Percentiles rank a stretch among this genome's conserved stretches.
phyloP scores from a whole-genome alignment of 2,113 vertebrate species.

The Cervus canadensis region DNA sequence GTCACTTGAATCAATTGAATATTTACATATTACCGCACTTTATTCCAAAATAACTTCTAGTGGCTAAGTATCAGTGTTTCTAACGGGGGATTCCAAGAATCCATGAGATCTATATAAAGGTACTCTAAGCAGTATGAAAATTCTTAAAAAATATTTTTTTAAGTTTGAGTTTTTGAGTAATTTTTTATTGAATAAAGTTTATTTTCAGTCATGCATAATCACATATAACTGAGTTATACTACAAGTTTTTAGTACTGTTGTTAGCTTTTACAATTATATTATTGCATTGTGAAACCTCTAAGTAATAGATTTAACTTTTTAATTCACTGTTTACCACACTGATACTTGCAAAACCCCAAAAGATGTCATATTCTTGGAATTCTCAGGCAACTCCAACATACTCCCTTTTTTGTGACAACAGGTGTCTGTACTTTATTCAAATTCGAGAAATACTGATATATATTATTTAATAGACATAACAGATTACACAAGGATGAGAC shows the following conservation, averaged over 20 bases:
- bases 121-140: neutral
- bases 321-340: slow-evolving; percentile 1
- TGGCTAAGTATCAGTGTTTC: neutral
- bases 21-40: neutral
- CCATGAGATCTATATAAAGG: neutral
- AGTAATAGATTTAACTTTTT: neutral
- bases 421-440: neutral
- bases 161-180: neutral
- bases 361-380: neutral
- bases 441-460: neutral
- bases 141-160: neutral
- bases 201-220: neutral
- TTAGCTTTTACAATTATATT: slow-evolving; percentile 26
- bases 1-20: neutral
- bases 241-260: neutral
- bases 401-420: neutral
- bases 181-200: neutral
- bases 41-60: neutral
- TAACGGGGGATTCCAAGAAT: neutral
- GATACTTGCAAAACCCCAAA: neutral
- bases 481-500: neutral
- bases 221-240: slow-evolving; percentile 4
- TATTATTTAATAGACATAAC: neutral
- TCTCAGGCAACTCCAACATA: neutral
- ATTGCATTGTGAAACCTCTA: neutral